A percentile compares a stretch with the other conserved stretches of the same genome.
phyloP scores from a whole-genome alignment of 2,888 invertebrate species.

The Boloria selene region DNA sequence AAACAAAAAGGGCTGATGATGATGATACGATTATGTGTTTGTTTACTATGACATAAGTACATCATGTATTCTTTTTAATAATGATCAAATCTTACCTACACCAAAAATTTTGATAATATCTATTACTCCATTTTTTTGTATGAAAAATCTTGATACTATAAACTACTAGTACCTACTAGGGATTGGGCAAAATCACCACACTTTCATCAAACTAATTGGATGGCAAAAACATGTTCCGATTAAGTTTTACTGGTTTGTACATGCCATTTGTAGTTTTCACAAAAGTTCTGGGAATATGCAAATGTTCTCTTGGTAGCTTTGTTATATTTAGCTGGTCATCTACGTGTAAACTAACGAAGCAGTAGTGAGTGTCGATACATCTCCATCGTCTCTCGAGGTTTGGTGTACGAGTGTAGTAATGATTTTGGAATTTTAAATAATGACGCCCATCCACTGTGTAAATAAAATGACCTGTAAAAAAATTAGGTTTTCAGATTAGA shows the following conservation, averaged over 20 bases:
- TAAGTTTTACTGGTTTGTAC: slow-evolving; percentile 25
- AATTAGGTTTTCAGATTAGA: slow-evolving; percentile 1
- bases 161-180: too few species aligned
- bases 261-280: slow-evolving; percentile 29
- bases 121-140: too few species aligned
- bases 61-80: too few species aligned
- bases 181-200: neutral
- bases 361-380: slow-evolving; percentile 53
- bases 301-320: slow-evolving; percentile 31
- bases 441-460: slow-evolving; percentile 54
- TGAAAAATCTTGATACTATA: too few species aligned
- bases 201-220: neutral
- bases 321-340: slow-evolving; percentile 35
- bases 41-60: too few species aligned
- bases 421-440: slow-evolving; percentile 55
- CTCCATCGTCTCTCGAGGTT: slow-evolving; percentile 52
- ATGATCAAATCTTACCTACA: too few species aligned
- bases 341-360: slow-evolving; percentile 46
- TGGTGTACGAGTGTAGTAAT: slow-evolving; percentile 58
- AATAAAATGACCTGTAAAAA: slow-evolving; percentile 48
- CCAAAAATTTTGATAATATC: too few species aligned
- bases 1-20: too few species aligned
- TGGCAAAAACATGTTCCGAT: neutral
- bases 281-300: slow-evolving; percentile 32
- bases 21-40: too few species aligned